Base-by-base conservation (phyloP, 2,888 invertebrate genomes). In the Monopis laevigella region DNA sequence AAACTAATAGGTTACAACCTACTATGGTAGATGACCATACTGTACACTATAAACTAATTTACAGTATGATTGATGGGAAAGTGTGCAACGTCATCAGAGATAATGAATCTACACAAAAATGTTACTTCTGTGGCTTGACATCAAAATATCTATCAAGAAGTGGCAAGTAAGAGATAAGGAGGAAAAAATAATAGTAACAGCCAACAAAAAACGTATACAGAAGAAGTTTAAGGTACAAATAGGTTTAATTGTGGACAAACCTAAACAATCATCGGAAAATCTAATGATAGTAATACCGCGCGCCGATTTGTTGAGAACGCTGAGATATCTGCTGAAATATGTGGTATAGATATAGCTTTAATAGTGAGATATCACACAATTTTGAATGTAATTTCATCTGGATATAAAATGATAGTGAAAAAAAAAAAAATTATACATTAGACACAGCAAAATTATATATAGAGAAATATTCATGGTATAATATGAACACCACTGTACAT, bases 261-360 rank as follows among this genome's bases (percentile, higher is more conserved):
- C 55, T 3, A 56, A 55, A 42, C 42, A 21, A 21, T 21, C 24
- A 21, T 21, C 38, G 54, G 53, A 1, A 55, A 45, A 28, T 50
- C 46, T 8, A 55, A 56, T 45, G 53, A 53, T 34, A 51, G 53
- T 0, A 54, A 56, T 26, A 52, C 53, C 3, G 49, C 48, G 21
- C 42, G 52, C 26, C 43, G 48, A 34, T 56, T 56, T 45, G 54
- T 56, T 39, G 43, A 18, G 8, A 44, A 53, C 38, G 43, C 48
- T 10, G 14, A 42, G 24, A 16, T 41, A 18, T 44, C 50, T 39
- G 42, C 48, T 24, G 12, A 24, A 13, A 57, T 57, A 30, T 52
- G 53, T 2, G 55, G 53, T 11, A 41, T 59, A 7, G 42, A 54
- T 39, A 45, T 46, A 42, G 40, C 45, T 14, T 43, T 56, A 26